These are phyloP conservation scores for Echinops telfairi DNA, from an alignment of 2,113 vertebrate genomes.

Conservation along the genomic window DNA sequence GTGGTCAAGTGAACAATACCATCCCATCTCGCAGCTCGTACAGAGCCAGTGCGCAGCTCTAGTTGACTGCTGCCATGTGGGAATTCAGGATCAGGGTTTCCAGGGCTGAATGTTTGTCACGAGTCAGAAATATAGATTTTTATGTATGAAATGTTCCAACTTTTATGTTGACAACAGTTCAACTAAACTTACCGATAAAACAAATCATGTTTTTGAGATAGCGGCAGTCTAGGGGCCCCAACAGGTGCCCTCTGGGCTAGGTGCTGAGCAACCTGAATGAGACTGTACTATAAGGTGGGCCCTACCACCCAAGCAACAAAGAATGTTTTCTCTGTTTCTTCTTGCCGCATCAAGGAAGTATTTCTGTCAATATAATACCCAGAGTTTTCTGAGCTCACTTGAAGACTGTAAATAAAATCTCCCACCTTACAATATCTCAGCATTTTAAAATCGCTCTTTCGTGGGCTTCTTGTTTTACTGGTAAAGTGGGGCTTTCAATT, in stretches of 20 bases:
- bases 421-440: background rate
- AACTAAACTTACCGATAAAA: background rate
- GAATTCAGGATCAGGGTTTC: background rate
- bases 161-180: background rate
- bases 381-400: conserved; percentile 54
- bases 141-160: background rate
- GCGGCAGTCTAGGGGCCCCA: background rate
- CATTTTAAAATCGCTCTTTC: conserved; percentile 42
- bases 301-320: background rate
- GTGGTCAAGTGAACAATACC: background rate
- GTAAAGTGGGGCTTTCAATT: conserved; percentile 45
- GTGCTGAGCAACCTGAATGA: background rate
- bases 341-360: background rate
- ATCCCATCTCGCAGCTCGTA: background rate
- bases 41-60: background rate
- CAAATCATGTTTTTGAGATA: background rate
- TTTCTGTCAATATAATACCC: conserved; percentile 18
- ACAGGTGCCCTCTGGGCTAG: background rate
- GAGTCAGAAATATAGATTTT: background rate
- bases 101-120: background rate
- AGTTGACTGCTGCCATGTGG: background rate
- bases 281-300: background rate
- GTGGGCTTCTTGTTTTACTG: background rate
- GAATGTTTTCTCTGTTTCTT: background rate
- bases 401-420: background rate